These are phyloP conservation scores for Parazoanthus darwini DNA, from an alignment of 92 coral and sea anemone genomes.

Conservation along the genomic window DNA sequence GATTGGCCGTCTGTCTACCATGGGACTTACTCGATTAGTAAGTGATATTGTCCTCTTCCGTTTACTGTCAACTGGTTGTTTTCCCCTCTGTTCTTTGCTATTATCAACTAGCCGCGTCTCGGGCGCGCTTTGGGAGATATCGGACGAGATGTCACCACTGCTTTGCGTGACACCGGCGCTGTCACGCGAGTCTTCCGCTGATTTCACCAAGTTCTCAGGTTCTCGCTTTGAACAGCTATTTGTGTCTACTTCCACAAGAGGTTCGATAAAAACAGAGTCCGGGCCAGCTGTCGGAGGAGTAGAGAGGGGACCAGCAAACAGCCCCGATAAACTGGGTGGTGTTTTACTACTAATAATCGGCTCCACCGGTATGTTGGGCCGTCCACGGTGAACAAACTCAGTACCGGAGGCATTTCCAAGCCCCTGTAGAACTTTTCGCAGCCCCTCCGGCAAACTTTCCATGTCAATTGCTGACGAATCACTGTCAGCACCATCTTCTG, in stretches of 20 bases:
- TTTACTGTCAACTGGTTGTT: background rate
- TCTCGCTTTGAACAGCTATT: background rate
- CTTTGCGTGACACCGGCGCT: background rate
- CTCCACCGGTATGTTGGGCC: background rate
- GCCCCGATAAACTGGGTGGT: constrained; percentile 33
- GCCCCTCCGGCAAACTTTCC: constrained; percentile 37
- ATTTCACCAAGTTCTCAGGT: background rate
- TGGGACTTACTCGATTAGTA: constrained; percentile 36
- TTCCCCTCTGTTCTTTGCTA: background rate
- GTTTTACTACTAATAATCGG: background rate
- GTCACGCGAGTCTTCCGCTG: background rate
- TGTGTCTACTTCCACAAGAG: background rate
- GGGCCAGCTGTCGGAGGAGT: background rate
- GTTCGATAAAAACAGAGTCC: background rate
- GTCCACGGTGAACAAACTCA: constrained; percentile 4
- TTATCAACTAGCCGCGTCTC: background rate
- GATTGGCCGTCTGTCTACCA: constrained; percentile 6
- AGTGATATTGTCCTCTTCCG: constrained; percentile 19
- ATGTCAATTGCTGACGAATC: constrained; percentile 16
- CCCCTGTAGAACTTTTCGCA: constrained; percentile 20
- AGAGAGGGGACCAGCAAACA: background rate
- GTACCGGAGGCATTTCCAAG: constrained; percentile 23
- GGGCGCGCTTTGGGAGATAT: background rate
- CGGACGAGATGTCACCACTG: background rate
- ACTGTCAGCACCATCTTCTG: background rate